A percentile compares a stretch with the other conserved stretches of the same genome.
phyloP scores from a whole-genome alignment of 2,888 invertebrate genomes.

The Lepidocyrtinus sp. region DNA sequence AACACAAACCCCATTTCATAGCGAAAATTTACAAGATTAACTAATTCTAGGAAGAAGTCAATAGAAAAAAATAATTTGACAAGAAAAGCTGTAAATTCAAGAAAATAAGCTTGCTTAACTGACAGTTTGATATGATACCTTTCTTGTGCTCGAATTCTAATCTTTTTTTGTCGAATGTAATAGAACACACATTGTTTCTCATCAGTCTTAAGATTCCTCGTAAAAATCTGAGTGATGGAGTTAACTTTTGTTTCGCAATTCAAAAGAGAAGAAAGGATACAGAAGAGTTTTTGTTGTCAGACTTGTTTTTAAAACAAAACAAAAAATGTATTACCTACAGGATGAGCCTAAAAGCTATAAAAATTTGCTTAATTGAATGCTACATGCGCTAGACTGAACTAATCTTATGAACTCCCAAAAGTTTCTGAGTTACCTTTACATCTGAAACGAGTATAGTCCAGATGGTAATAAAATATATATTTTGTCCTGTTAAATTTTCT shows the following conservation, averaged over 20 bases:
- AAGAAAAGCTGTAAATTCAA: slow-evolving; percentile 19
- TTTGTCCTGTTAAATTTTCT: slow-evolving; percentile 11
- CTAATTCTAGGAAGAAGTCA: slow-evolving; percentile 48
- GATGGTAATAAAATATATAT: slow-evolving; percentile 21
- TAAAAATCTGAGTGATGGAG: slow-evolving; percentile 6
- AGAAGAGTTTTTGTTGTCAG: slow-evolving; percentile 15
- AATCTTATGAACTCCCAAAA: slow-evolving; percentile 18
- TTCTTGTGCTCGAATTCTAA: background rate
- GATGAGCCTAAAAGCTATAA: slow-evolving; percentile 45
- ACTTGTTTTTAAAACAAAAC: slow-evolving; percentile 16
- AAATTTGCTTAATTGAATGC: slow-evolving; percentile 50
- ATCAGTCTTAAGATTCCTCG: background rate
- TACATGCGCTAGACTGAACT: slow-evolving; percentile 39
- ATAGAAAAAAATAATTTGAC: slow-evolving; percentile 32
- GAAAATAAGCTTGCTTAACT: background rate
- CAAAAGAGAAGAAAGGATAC: slow-evolving; percentile 1
- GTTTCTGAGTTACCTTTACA: background rate
- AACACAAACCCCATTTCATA: background rate
- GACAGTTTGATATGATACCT: slow-evolving; percentile 15
- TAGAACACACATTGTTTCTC: background rate
- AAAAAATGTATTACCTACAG: slow-evolving; percentile 25
- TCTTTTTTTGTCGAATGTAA: background rate
- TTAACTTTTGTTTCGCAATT: background rate
- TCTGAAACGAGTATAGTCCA: slow-evolving; percentile 8
- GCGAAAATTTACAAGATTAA: slow-evolving; percentile 33